These are phyloP conservation scores for Hoplostethus mediterraneus DNA, from an alignment of 2,797 vertebrate genomes.

Conservation along the genomic window DNA sequence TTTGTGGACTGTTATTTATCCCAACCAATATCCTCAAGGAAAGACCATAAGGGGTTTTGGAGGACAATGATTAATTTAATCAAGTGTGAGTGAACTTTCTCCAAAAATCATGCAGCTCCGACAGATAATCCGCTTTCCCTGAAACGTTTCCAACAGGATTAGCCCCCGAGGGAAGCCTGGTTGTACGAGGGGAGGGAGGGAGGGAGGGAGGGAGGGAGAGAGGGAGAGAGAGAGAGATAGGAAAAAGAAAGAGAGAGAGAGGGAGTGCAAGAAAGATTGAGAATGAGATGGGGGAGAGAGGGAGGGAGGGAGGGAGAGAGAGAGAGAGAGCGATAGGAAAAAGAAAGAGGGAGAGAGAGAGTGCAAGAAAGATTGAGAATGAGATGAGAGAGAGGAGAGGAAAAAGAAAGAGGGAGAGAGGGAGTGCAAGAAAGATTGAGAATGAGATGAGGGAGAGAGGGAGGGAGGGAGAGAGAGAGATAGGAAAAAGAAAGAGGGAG, in stretches of 20 bases:
- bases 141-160: slow-evolving; percentile 85
- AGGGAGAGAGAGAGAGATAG: slow-evolving; percentile 1
- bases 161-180: slow-evolving; percentile 76
- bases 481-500: slow-evolving; percentile 3
- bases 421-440: no score
- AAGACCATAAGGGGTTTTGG: slow-evolving; percentile 72
- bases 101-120: slow-evolving; percentile 79
- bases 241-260: neutral
- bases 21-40: slow-evolving; percentile 75
- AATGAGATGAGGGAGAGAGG: no score
- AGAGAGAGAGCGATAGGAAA: neutral
- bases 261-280: no score
- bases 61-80: slow-evolving; percentile 86
- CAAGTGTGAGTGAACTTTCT: slow-evolving; percentile 84
- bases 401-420: neutral
- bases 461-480: neutral
- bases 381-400: neutral
- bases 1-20: slow-evolving; percentile 78
- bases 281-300: no score
- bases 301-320: neutral
- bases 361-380: neutral
- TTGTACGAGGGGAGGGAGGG: slow-evolving; percentile 67
- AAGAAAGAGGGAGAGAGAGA: slow-evolving; percentile 17
- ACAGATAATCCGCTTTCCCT: slow-evolving; percentile 84
- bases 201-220: slow-evolving; percentile 36